A percentile compares a stretch with the other conserved stretches of the same genome.
Evolutionary conservation across 2,797 vertebrate species (phyloP).

Genomic region (Thunnus albacares): DNA sequence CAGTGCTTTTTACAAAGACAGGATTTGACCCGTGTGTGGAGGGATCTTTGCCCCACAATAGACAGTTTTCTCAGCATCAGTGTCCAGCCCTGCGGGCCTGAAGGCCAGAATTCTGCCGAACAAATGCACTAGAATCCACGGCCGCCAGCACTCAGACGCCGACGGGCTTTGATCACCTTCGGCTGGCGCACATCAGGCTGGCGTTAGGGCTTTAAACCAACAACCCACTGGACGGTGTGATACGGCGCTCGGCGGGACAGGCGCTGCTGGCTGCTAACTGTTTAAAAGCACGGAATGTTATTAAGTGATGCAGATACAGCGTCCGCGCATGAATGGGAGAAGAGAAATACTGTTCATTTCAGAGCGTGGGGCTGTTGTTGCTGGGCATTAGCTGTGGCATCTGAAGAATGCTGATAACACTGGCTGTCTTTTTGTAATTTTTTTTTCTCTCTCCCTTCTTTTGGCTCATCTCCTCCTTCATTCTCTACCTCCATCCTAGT

Average conservation of each 20-base stretch:
- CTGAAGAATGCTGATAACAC: slow-evolving; percentile 89
- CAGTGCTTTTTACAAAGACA: slow-evolving; percentile 78
- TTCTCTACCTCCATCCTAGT: slow-evolving; percentile 41
- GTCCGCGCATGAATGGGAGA: slow-evolving; percentile 91
- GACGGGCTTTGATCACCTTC: slow-evolving; percentile 96
- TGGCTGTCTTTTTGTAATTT: slow-evolving; percentile 55
- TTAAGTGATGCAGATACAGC: slow-evolving; percentile 93
- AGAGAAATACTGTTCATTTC: slow-evolving; percentile 99
- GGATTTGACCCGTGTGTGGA: slow-evolving; percentile 85
- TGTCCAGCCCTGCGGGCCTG: slow-evolving; percentile 86
- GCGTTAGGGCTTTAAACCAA: slow-evolving; percentile 97
- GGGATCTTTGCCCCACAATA: slow-evolving; percentile 87
- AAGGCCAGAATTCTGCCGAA: slow-evolving; percentile 90
- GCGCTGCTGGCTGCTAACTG: slow-evolving; percentile 85
- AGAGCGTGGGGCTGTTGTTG: slow-evolving; percentile 90
- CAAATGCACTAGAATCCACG: slow-evolving; percentile 91
- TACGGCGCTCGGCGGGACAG: slow-evolving; percentile 81
- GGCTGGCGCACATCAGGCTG: slow-evolving; percentile 96
- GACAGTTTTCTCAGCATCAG: slow-evolving; percentile 93
- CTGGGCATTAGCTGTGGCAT: slow-evolving; percentile 94
- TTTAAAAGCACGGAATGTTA: slow-evolving; percentile 96
- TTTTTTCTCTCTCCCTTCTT: slow-evolving; percentile 52
- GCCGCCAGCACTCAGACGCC: slow-evolving; percentile 88
- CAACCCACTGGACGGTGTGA: slow-evolving; percentile 89
- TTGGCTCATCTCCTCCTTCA: slow-evolving; percentile 60